phyloP scores from a whole-genome alignment of 2,888 invertebrate species.

The Heliconius hortense region DNA sequence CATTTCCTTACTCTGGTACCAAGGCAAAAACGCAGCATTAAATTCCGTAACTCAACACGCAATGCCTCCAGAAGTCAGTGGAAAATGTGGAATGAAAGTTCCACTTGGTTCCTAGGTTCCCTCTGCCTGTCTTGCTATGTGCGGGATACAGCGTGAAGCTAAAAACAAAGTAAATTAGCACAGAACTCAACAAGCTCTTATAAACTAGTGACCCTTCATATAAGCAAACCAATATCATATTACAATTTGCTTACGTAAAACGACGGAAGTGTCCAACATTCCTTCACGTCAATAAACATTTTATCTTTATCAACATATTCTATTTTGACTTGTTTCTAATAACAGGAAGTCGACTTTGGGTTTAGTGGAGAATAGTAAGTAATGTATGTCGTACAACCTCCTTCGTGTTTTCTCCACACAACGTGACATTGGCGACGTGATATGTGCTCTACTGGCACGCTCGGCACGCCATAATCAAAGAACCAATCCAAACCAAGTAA shows the following conservation, averaged over 20 bases:
- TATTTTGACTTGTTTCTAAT: constrained; percentile 16
- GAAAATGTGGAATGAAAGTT: too few relatives aligned
- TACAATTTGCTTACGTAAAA: background rate
- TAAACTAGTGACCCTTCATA: background rate
- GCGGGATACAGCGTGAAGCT: background rate
- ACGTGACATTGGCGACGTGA: too few relatives aligned
- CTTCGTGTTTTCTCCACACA: too few relatives aligned
- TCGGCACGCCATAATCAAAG: too few relatives aligned
- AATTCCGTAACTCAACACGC: too few relatives aligned
- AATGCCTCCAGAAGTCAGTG: too few relatives aligned
- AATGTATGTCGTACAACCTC: too few relatives aligned
- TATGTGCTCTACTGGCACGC: too few relatives aligned
- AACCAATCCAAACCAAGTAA: too few relatives aligned
- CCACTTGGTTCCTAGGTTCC: too few relatives aligned
- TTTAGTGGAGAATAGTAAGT: background rate
- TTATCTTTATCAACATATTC: constrained; percentile 11
- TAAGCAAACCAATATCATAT: background rate
- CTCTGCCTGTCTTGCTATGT: background rate
- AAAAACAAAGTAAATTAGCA: background rate
- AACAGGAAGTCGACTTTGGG: constrained; percentile 4
- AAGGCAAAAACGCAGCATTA: too few relatives aligned
- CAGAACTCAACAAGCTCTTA: background rate
- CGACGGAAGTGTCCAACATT: constrained; percentile 8
- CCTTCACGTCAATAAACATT: constrained; percentile 2
- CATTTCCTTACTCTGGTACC: too few relatives aligned